These are phyloP conservation scores for Drosophila navojoa DNA, from an alignment of 1,140 invertebrate genomes.

Conservation along the genomic window DNA sequence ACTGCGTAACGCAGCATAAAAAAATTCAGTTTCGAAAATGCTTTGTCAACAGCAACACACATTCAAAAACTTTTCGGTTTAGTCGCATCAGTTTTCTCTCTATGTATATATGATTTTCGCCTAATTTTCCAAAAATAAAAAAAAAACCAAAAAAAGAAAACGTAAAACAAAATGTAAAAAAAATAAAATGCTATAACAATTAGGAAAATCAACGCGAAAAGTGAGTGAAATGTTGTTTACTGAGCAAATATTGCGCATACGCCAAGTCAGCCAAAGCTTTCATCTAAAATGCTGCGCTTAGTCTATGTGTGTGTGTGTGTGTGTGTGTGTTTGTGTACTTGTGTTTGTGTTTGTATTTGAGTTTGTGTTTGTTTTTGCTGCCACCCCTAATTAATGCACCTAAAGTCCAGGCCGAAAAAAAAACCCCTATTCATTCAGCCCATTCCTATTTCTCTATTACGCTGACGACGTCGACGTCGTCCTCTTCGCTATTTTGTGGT, in stretches of 20 bases:
- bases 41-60: conserved; percentile 82
- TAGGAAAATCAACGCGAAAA: conserved; percentile 20
- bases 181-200: not conserved
- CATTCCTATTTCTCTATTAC: conserved; percentile 69
- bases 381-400: conserved; percentile 65
- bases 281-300: conserved; percentile 32
- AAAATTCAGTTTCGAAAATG: conserved; percentile 80
- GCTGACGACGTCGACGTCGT: conserved; percentile 62
- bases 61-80: conserved; percentile 80
- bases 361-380: conserved; percentile 20
- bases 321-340: conserved; percentile 1
- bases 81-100: conserved; percentile 73
- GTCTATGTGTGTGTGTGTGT: not conserved
- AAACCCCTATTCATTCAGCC: conserved; percentile 15
- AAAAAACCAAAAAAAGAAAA: conserved; percentile 6
- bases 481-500: conserved; percentile 44
- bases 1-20: conserved; percentile 43
- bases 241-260: conserved; percentile 30
- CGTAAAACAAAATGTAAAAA: not conserved
- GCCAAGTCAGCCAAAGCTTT: conserved; percentile 3
- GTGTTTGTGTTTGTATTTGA: conserved; percentile 1
- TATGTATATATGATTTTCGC: conserved; percentile 38
- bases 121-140: conserved; percentile 47
- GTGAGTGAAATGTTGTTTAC: conserved; percentile 45
- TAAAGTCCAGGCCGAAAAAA: conserved; percentile 27